phyloP scores from a whole-genome alignment of 2,797 vertebrate species.

The Brotula barbata region DNA sequence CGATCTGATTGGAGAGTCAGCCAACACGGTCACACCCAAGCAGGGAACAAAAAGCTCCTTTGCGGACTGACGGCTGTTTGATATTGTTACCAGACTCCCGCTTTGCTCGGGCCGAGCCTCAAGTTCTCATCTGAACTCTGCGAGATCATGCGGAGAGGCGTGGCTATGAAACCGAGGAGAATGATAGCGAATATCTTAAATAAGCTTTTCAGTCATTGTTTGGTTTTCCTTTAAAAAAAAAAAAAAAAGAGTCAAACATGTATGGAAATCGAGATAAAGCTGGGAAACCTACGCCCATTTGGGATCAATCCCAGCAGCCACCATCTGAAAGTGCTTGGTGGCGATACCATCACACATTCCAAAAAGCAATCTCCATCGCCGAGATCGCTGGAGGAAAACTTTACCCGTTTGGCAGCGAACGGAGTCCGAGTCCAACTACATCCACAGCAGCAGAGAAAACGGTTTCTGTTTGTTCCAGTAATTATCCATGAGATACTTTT shows the following conservation, averaged over 20 bases:
- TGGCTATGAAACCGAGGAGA: slow-evolving; percentile 62
- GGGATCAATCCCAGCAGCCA: slow-evolving; percentile 69
- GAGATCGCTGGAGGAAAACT: slow-evolving; percentile 56
- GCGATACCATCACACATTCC: slow-evolving; percentile 73
- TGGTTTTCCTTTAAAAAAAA: slow-evolving; percentile 50
- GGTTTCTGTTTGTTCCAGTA: neutral
- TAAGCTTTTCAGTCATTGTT: slow-evolving; percentile 63
- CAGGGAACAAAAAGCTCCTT: slow-evolving; percentile 55
- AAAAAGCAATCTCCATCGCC: slow-evolving; percentile 57
- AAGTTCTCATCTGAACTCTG: slow-evolving; percentile 44
- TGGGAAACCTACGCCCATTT: slow-evolving; percentile 67
- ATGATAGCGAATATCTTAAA: slow-evolving; percentile 58
- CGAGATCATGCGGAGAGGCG: slow-evolving; percentile 61
- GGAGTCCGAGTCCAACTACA: slow-evolving; percentile 16
- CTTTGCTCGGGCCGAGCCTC: slow-evolving; percentile 48
- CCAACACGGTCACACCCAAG: slow-evolving; percentile 56
- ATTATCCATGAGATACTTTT: neutral
- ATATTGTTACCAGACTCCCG: slow-evolving; percentile 79
- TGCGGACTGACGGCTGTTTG: slow-evolving; percentile 64
- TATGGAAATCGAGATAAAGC: slow-evolving; percentile 47
- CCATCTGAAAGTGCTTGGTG: slow-evolving; percentile 69
- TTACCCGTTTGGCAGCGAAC: slow-evolving; percentile 33
- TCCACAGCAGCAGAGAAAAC: slow-evolving; percentile 10
- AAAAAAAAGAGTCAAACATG: slow-evolving; percentile 41
- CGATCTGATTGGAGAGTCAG: slow-evolving; percentile 38